Base-by-base conservation (phyloP, 92 coral and sea anemone species). In the Porites lobata region DNA sequence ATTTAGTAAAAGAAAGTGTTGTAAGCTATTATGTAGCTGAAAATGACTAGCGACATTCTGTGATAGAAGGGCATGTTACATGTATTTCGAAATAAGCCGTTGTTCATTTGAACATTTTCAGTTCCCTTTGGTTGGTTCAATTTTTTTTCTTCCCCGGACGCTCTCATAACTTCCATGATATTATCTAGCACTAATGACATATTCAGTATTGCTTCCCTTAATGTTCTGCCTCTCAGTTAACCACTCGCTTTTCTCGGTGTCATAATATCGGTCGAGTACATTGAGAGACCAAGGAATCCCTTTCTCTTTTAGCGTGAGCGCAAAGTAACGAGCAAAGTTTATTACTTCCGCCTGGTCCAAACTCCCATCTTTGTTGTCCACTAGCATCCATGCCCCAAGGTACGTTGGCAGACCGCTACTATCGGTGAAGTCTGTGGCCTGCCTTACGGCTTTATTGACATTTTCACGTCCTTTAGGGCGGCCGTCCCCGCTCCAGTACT, bases 331-430 rank as follows among this genome's bases (percentile, higher is more conserved):
- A 17, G 89, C 98, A 69, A 94, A 90, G 32, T 90, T 78, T 2
- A 90, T 92, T 21, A 85, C 95, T 65, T 94, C 98, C 38, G 18
- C 4, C 63, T 94, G 92, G 19, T 67, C 50, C 57, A 90, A 54
- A 8, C 78, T 38, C 29, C 91, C 92, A 7, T 53, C 29, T 11
- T 79, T 21, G 88, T 94, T 90, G 77, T 94, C 96, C 29, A 73
- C 63, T 2, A 96, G 94, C 93, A 92, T 94, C 98, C 98, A 92
- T 15, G 98, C 98, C 19, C 92, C 94, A 69, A 92, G 84, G 59
- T 92, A 92, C 1, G 92, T 92, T 18, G 73, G 76, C 32, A 94
- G 74, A n/a, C 62, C 69, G 58, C 66, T 88, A 14, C 22, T 54
- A 6, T 72, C 65, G 47, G 87, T 86, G 64, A 90, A 86, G 12